A percentile compares a stretch with the other conserved stretches of the same genome.
Evolutionary conservation across 1,140 invertebrate species (phyloP).

Genomic region (Geopemphigus sp.): DNA sequence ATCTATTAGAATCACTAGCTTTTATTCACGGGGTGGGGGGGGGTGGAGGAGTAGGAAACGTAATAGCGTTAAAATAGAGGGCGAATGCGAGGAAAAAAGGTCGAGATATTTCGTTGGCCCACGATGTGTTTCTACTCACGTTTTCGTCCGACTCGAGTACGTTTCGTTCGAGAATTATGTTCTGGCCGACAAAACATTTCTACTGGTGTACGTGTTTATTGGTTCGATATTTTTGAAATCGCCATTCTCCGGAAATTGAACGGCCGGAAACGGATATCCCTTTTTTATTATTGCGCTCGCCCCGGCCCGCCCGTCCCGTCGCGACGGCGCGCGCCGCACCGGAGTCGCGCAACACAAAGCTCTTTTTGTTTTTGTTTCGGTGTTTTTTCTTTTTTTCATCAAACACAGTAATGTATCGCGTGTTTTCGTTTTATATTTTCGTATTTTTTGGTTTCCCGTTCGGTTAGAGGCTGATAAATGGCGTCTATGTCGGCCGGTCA

Average conservation of each 20-base stretch:
- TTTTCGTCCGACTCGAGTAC: background rate
- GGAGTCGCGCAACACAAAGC: background rate
- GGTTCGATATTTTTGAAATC: conserved; percentile 39
- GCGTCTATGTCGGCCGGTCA: too few species aligned
- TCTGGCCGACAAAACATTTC: conserved; percentile 30
- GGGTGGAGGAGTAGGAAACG: background rate
- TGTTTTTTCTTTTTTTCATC: too few species aligned
- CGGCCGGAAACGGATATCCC: conserved; percentile 10
- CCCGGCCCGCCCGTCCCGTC: background rate
- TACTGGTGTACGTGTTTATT: conserved; percentile 26
- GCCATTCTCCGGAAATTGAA: conserved; percentile 24
- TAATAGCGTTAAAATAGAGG: too few species aligned
- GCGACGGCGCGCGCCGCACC: background rate
- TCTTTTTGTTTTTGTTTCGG: background rate
- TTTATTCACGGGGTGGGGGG: background rate
- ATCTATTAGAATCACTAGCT: conserved; percentile 36
- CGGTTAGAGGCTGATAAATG: too few species aligned
- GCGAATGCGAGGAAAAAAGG: background rate
- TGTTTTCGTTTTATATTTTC: too few species aligned
- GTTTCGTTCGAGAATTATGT: conserved; percentile 20
- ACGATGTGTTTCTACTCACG: background rate
- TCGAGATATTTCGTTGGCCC: conserved; percentile 6
- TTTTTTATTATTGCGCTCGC: conserved; percentile 21
- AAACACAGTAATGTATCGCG: too few species aligned
- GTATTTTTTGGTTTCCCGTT: too few species aligned